Evolutionary conservation across 2,113 vertebrate species (phyloP).

Genomic region (Zapornia atra): DNA sequence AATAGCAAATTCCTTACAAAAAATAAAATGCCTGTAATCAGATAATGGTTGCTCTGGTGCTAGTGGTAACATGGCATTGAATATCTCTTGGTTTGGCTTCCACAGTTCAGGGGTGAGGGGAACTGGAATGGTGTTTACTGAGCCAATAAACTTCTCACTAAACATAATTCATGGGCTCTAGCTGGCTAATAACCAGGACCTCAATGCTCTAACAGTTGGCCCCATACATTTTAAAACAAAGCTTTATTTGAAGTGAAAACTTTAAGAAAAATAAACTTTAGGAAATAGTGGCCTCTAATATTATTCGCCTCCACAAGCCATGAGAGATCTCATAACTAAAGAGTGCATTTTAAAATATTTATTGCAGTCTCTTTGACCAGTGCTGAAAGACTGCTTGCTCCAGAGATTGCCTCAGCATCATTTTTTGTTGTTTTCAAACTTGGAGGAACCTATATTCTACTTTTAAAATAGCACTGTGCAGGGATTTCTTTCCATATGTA

Average conservation of each 20-base stretch:
- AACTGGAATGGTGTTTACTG: constrained; percentile 70
- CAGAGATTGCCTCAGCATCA: not conserved
- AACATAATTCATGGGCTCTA: constrained; percentile 68
- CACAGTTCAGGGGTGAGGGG: constrained; percentile 39
- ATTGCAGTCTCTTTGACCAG: not conserved
- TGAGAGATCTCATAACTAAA: not conserved
- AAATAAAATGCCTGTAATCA: constrained; percentile 52
- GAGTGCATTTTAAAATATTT: constrained; percentile 7
- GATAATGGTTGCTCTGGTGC: constrained; percentile 49
- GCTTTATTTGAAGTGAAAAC: constrained; percentile 68
- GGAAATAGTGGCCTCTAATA: constrained; percentile 51
- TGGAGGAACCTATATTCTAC: not conserved
- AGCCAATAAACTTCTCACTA: constrained; percentile 74
- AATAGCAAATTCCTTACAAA: constrained; percentile 54
- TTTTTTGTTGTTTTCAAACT: not conserved
- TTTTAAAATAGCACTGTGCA: not conserved
- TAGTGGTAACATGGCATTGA: constrained; percentile 4
- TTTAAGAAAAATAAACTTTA: constrained; percentile 63
- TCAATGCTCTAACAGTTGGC: constrained; percentile 63
- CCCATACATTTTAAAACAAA: constrained; percentile 67
- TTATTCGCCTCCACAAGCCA: not conserved
- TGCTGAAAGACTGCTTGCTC: not conserved
- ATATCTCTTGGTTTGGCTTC: constrained; percentile 55
- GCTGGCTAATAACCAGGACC: constrained; percentile 67
- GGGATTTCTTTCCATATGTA: not conserved